phyloP scores from a whole-genome alignment of 2,113 vertebrate species.

The Gambusia affinis region DNA sequence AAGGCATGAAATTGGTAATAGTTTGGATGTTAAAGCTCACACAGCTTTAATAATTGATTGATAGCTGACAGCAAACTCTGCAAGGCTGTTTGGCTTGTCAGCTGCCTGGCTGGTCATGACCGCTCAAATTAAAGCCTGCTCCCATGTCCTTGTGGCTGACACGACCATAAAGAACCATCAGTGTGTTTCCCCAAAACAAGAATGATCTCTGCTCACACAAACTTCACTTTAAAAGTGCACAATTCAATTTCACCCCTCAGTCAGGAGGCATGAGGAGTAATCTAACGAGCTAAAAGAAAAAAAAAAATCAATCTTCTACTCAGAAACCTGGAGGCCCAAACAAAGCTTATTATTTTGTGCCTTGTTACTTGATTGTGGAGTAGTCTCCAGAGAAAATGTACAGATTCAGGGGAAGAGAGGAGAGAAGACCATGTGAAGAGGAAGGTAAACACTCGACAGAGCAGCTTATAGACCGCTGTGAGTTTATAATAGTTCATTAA shows the following conservation, averaged over 20 bases:
- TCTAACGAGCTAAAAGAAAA: conserved; percentile 28
- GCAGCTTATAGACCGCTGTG: conserved; percentile 9
- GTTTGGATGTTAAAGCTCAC: not conserved
- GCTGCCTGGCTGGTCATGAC: conserved; percentile 10
- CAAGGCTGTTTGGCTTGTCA: conserved; percentile 20
- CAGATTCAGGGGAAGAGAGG: conserved; percentile 6
- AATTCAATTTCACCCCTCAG: conserved; percentile 24
- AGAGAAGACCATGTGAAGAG: conserved; percentile 15
- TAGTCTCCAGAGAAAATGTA: conserved; percentile 25
- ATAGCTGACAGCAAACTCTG: conserved; percentile 11
- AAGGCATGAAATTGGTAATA: not conserved
- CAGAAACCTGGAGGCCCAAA: conserved; percentile 38
- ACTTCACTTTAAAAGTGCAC: conserved; percentile 26
- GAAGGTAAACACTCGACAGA: conserved; percentile 22
- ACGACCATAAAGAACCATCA: conserved; percentile 32
- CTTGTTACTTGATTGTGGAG: conserved; percentile 31
- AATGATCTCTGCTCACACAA: conserved; percentile 6
- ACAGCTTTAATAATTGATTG: conserved; percentile 36
- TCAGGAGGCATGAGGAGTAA: conserved; percentile 13
- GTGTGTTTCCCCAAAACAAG: conserved; percentile 22
- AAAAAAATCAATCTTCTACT: conserved; percentile 36
- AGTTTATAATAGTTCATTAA: not conserved
- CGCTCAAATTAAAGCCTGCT: conserved; percentile 17
- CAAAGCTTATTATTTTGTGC: conserved; percentile 52
- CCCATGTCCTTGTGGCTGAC: conserved; percentile 44